Evolutionary conservation across 2,888 invertebrate species (phyloP).

Genomic region (Sialis fuliginosa): DNA sequence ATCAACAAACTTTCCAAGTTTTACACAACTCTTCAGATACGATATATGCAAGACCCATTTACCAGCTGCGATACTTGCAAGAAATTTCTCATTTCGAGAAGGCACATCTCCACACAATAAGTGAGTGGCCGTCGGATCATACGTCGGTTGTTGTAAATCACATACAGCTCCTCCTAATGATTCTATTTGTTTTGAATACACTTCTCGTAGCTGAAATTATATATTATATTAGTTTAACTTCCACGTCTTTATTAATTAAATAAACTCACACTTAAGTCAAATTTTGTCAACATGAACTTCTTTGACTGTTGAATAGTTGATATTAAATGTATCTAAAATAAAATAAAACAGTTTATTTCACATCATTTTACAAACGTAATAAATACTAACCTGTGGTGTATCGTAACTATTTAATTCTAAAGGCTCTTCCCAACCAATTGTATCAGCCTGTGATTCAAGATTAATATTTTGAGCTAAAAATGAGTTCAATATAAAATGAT

Average conservation of each 20-base stretch:
- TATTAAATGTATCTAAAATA: not conserved
- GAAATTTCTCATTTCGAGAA: slow-evolving; percentile 70
- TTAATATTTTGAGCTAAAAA: slow-evolving; percentile 6
- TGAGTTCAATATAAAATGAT: not conserved
- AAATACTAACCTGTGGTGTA: not conserved
- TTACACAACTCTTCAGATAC: slow-evolving; percentile 51
- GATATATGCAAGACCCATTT: slow-evolving; percentile 75
- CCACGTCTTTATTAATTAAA: too few species aligned
- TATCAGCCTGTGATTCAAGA: slow-evolving; percentile 39
- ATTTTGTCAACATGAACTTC: not conserved
- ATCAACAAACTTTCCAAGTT: slow-evolving; percentile 39
- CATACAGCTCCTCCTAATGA: slow-evolving; percentile 46
- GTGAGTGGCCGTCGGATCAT: slow-evolving; percentile 53
- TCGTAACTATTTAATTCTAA: not conserved
- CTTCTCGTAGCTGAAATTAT: too few species aligned
- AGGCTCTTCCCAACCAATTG: slow-evolving; percentile 55
- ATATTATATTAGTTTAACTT: too few species aligned
- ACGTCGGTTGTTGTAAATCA: slow-evolving; percentile 25
- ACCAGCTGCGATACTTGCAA: slow-evolving; percentile 73
- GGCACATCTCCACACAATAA: slow-evolving; percentile 53
- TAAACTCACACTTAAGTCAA: not conserved
- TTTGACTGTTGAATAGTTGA: not conserved
- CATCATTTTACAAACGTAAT: not conserved
- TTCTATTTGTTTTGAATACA: slow-evolving; percentile 25
- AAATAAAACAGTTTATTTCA: not conserved